Evolutionary conservation across 1,140 invertebrate species (phyloP).

Genomic region (Trichonephila clavata): DNA sequence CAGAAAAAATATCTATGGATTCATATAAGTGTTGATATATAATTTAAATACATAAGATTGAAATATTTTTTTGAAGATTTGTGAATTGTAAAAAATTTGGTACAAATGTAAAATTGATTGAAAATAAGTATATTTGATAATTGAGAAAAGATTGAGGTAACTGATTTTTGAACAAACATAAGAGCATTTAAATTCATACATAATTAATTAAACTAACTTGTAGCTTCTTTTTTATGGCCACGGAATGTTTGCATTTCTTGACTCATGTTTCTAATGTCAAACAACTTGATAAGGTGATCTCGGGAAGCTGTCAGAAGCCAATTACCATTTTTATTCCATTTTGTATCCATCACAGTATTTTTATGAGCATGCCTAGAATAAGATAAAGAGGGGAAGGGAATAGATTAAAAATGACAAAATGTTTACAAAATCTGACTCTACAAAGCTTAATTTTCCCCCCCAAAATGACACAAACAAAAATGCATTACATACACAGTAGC

Average conservation of each 20-base stretch:
- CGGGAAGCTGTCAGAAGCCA: conserved; percentile 99
- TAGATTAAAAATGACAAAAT: background rate
- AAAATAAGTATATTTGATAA: too few species aligned
- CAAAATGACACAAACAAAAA: background rate
- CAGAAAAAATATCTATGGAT: too few species aligned
- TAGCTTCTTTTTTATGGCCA: conserved; percentile 99
- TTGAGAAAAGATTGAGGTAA: too few species aligned
- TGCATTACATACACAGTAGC: conserved; percentile 84
- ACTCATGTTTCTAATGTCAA: conserved; percentile 96
- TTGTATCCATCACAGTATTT: conserved; percentile 98
- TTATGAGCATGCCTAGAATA: conserved; percentile 96
- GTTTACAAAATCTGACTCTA: background rate
- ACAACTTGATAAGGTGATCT: conserved; percentile 98
- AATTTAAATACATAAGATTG: too few species aligned
- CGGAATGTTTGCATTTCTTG: conserved; percentile 97
- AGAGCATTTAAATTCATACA: too few species aligned
- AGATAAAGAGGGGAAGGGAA: background rate
- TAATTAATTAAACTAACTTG: conserved; percentile 83
- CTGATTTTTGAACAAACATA: too few species aligned
- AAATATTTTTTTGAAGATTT: too few species aligned
- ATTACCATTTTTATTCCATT: conserved; percentile 99
- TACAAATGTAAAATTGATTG: too few species aligned
- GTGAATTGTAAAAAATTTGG: too few species aligned
- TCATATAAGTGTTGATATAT: too few species aligned
- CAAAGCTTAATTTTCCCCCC: too few species aligned